Evolutionary conservation across 2,113 vertebrate species (phyloP), one percentile per base, ranked within the genome.

Genomic region (Pandion haliaetus): DNA sequence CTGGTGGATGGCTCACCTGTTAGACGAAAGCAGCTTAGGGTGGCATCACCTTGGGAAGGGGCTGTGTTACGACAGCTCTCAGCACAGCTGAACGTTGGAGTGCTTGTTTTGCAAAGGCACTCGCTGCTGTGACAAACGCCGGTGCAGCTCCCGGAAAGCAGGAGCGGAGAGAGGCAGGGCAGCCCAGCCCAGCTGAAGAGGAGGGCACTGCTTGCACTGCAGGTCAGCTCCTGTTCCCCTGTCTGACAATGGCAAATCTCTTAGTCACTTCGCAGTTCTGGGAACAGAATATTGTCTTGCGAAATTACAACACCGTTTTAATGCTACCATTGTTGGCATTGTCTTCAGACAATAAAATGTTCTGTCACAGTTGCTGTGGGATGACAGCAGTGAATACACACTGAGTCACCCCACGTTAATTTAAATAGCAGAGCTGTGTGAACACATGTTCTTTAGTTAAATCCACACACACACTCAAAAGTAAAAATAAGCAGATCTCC

Each of bases 271-370:
- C 1, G 6, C 66, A 61, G 91, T 40, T 94, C 92, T 77, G 84
- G 58, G 71, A 93, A 93, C 10, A 45, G 73, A 94, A 28, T 29
- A 79, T 9, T 2, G 1, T 44, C 70, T 32, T 42, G 45, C 66
- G 62, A 95, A 93, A 95, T 34, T 71, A 81, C 24, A 58, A 31
- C 0, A 6, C 17, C 3, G 21, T n/a, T 84, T 95, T 69, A 91
- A 89, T 11, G 66, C 86, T 66, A 61, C 45, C 84, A 52, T 82
- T 85, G 90, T 62, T 61, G 73, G 78, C 93, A 82, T 90, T 90
- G 94, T 93, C 94, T 93, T 89, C 82, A 87, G 87, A 93, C 89
- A 95, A 88, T 55, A 65, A 80, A 94, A 77, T 7, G 74, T 80
- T 85, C 86, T 32, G 71, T 72, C 3, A 4, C 15, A 54, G 77